Evolutionary conservation across 2,888 invertebrate genomes (phyloP).

Genomic region (Euclidia mi): DNA sequence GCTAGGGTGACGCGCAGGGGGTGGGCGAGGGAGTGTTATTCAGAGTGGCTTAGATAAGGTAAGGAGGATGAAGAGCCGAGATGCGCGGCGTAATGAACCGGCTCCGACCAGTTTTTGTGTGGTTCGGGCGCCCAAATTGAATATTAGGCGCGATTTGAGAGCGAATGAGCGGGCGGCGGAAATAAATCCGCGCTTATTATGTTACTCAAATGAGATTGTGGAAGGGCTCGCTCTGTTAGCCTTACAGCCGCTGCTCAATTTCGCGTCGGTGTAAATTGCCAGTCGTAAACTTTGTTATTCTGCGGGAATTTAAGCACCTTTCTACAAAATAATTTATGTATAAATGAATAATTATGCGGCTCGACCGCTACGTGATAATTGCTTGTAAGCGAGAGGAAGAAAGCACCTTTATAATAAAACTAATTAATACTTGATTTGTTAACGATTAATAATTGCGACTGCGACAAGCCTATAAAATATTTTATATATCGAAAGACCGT

Average conservation of each 20-base stretch:
- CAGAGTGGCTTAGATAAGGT: conserved; percentile 89
- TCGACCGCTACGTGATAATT: conserved; percentile 40
- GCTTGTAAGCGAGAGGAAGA: conserved; percentile 14
- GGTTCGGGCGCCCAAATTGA: conserved; percentile 88
- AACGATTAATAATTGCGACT: no score
- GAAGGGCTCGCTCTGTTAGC: conserved; percentile 80
- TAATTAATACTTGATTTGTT: conserved; percentile 8
- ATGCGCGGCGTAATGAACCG: conserved; percentile 89
- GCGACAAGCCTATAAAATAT: not conserved
- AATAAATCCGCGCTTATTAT: conserved; percentile 89
- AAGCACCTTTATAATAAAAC: conserved; percentile 15
- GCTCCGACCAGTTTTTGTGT: conserved; percentile 88
- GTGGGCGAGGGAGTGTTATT: conserved; percentile 76
- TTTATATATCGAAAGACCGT: not conserved
- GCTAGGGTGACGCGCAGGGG: conserved; percentile 57
- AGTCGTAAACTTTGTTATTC: conserved; percentile 79
- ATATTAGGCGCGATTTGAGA: conserved; percentile 89
- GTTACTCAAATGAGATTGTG: conserved; percentile 88
- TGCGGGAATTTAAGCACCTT: conserved; percentile 73
- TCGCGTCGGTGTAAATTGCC: conserved; percentile 82
- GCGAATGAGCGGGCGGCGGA: conserved; percentile 87
- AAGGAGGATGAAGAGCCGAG: conserved; percentile 89
- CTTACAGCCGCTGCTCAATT: conserved; percentile 83
- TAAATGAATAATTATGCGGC: conserved; percentile 51
- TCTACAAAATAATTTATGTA: conserved; percentile 63